Evolutionary conservation across 2,797 vertebrate species (phyloP).

Genomic region (Notolepis coatsorum): DNA sequence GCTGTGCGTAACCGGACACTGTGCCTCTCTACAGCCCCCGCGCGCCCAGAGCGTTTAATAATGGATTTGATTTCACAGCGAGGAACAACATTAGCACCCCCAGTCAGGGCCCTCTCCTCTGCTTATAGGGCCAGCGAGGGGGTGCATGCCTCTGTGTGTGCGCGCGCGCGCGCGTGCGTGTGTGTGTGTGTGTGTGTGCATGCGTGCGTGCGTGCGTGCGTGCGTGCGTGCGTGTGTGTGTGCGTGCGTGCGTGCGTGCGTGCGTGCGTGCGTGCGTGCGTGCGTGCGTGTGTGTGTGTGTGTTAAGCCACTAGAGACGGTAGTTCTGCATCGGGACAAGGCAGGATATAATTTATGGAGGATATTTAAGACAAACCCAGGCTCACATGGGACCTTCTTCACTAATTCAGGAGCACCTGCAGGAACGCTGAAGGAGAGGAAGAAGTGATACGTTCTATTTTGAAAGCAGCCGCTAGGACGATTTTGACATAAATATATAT

Average conservation of each 20-base stretch:
- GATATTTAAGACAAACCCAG: background rate
- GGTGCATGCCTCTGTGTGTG: background rate
- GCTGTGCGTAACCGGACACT: constrained; percentile 76
- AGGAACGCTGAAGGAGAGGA: too few relatives aligned
- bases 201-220: background rate
- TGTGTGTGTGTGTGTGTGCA: background rate
- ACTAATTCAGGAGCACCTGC: too few relatives aligned
- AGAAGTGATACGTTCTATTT: too few relatives aligned
- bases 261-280: background rate
- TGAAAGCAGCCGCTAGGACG: too few relatives aligned
- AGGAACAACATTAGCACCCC: constrained; percentile 42
- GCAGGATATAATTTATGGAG: background rate
- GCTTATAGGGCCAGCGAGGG: background rate
- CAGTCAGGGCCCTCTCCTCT: constrained; percentile 26
- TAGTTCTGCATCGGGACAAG: background rate
- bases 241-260: background rate
- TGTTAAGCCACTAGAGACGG: background rate
- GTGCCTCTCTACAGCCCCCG: constrained; percentile 57
- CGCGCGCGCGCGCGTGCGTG: background rate
- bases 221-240: background rate
- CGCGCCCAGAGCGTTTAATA: constrained; percentile 55
- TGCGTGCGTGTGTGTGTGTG: background rate
- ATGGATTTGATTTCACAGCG: constrained; percentile 68
- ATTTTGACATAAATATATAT: too few relatives aligned
- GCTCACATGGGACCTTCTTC: too few relatives aligned